These are phyloP conservation scores for Saxicola maurus DNA, from an alignment of 2,797 vertebrate genomes.

Conservation along the genomic window DNA sequence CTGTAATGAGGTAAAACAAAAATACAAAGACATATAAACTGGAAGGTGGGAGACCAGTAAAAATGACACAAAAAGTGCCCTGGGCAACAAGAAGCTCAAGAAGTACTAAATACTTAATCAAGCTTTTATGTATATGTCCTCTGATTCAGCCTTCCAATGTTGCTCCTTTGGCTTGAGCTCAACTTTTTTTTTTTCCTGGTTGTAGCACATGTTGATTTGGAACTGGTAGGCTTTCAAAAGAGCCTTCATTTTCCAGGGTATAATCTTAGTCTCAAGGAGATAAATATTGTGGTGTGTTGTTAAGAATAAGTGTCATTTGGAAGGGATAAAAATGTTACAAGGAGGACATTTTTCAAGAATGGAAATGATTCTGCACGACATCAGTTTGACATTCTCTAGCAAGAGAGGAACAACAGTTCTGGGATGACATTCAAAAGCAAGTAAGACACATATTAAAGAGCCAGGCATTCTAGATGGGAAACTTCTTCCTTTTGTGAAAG, in stretches of 20 bases:
- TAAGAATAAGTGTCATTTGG: neutral
- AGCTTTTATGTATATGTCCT: neutral
- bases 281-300: slow-evolving; percentile 13
- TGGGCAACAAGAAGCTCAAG: neutral
- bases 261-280: slow-evolving; percentile 7
- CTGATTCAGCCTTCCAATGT: neutral
- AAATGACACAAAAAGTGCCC: neutral
- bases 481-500: neutral
- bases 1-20: neutral
- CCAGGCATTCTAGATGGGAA: neutral
- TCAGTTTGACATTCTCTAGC: neutral
- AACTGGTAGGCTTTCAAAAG: neutral
- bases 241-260: neutral
- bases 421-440: neutral
- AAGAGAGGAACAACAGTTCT: neutral
- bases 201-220: neutral
- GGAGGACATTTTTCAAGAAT: neutral
- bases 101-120: slow-evolving; percentile 37
- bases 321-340: neutral
- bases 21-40: neutral
- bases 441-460: neutral
- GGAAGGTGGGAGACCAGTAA: neutral
- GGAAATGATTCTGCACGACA: neutral
- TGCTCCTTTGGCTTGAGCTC: neutral
- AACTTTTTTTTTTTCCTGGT: neutral